A percentile compares a stretch with the other conserved stretches of the same genome.
phyloP scores from a whole-genome alignment of 2,888 invertebrate genomes.

The Philhelius pedissequus region DNA sequence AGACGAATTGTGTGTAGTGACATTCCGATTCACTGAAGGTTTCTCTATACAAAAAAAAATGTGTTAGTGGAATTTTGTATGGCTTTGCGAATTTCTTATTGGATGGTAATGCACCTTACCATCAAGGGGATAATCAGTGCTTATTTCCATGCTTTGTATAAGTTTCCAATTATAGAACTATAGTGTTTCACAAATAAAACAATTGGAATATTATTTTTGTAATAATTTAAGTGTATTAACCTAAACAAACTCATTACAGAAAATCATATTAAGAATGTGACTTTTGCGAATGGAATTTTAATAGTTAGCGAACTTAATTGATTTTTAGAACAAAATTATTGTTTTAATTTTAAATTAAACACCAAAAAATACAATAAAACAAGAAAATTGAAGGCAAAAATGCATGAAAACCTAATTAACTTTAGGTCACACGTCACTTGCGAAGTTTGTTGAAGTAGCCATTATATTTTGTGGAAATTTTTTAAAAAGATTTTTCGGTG shows the following conservation, averaged over 20 bases:
- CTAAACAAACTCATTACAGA: constrained; percentile 61
- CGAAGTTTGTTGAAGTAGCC: constrained; percentile 57
- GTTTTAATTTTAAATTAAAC: neutral
- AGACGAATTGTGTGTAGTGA: constrained; percentile 41
- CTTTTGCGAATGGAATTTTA: constrained; percentile 14
- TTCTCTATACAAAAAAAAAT: constrained; percentile 40
- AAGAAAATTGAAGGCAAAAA: constrained; percentile 44
- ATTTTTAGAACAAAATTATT: neutral
- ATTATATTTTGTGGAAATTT: constrained; percentile 47
- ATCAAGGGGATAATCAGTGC: constrained; percentile 44
- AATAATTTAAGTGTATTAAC: constrained; percentile 66
- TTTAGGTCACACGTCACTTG: constrained; percentile 67
- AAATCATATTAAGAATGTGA: constrained; percentile 5
- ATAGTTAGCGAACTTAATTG: neutral
- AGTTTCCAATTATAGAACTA: neutral
- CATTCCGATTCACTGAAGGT: constrained; percentile 49
- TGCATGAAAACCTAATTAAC: constrained; percentile 46
- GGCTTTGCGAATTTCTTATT: too few species aligned
- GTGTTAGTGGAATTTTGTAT: too few species aligned
- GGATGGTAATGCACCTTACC: constrained; percentile 35
- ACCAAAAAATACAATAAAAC: neutral
- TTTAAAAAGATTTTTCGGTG: constrained; percentile 34
- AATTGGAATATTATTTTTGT: neutral
- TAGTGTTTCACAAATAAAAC: neutral
- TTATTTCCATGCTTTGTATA: constrained; percentile 46